These are phyloP conservation scores for Drosophila demipolita DNA, from an alignment of 2,888 invertebrate genomes.

Conservation along the genomic window DNA sequence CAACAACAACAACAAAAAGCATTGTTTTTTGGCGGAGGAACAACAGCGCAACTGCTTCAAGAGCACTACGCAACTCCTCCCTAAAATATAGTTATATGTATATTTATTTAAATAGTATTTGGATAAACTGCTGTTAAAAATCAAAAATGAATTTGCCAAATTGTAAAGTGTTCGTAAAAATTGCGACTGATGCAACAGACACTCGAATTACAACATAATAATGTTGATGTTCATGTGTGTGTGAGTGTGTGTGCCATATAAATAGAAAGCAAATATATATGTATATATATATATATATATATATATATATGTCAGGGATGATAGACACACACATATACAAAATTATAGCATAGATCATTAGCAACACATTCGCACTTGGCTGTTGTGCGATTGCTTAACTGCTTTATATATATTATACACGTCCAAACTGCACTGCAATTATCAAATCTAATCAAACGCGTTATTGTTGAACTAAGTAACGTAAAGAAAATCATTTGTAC, in stretches of 20 bases:
- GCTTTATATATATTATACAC: constrained; percentile 32
- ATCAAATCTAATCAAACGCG: constrained; percentile 47
- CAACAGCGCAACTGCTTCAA: neutral
- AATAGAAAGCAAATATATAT: neutral
- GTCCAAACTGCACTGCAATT: constrained; percentile 51
- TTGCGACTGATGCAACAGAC: constrained; percentile 53
- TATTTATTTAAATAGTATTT: constrained; percentile 14
- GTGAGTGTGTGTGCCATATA: constrained; percentile 12
- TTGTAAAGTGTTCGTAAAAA: constrained; percentile 51
- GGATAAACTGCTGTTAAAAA: constrained; percentile 24
- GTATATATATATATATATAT: neutral
- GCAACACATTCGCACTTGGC: constrained; percentile 17
- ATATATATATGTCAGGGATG: neutral
- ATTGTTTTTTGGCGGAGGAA: constrained; percentile 4
- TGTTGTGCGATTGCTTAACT: constrained; percentile 25
- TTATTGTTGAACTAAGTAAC: constrained; percentile 21
- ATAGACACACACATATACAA: constrained; percentile 1
- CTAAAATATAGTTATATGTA: constrained; percentile 7
- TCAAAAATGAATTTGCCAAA: constrained; percentile 48
- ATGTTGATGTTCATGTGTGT: constrained; percentile 3
- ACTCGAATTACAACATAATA: constrained; percentile 28
- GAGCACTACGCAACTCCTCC: neutral
- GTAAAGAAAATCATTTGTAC: constrained; percentile 54
- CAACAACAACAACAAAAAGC: constrained; percentile 1
- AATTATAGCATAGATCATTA: constrained; percentile 7